A percentile compares a stretch with the other conserved stretches of the same genome.
phyloP scores from a whole-genome alignment of 2,113 vertebrate species.

The Hyla sarda region DNA sequence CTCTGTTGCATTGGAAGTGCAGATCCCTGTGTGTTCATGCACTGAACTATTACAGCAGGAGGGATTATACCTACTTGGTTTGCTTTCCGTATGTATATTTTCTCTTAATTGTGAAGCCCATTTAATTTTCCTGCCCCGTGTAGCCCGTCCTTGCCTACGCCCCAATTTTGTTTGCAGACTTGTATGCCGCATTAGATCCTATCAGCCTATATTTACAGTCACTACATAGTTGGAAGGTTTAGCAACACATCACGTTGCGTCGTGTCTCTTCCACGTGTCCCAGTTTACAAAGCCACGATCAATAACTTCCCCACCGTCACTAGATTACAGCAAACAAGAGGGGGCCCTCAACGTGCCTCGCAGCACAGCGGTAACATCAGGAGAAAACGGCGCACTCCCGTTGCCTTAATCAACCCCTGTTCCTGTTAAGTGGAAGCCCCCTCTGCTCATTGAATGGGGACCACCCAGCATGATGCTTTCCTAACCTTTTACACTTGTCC shows the following conservation, averaged over 20 bases:
- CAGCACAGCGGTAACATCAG: neutral
- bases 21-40: no score
- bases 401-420: slow-evolving; percentile 1
- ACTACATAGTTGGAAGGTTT: neutral
- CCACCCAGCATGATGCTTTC: neutral
- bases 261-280: neutral
- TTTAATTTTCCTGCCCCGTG: no score
- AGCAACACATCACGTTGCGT: neutral
- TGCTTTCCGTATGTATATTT: no score
- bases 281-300: slow-evolving; percentile 16
- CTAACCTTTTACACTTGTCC: neutral
- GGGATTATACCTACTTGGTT: no score
- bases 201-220: neutral
- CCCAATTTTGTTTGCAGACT: neutral
- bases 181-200: neutral
- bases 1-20: no score
- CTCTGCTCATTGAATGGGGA: neutral
- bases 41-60: no score
- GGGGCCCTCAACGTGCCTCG: neutral
- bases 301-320: slow-evolving; percentile 27
- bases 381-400: neutral
- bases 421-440: slow-evolving; percentile 17
- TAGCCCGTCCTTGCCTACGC: neutral
- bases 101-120: no score
- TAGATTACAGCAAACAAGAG: slow-evolving; percentile 5